These are phyloP conservation scores for Philhelius pedissequus DNA, from an alignment of 2,888 invertebrate genomes.

Conservation along the genomic window DNA sequence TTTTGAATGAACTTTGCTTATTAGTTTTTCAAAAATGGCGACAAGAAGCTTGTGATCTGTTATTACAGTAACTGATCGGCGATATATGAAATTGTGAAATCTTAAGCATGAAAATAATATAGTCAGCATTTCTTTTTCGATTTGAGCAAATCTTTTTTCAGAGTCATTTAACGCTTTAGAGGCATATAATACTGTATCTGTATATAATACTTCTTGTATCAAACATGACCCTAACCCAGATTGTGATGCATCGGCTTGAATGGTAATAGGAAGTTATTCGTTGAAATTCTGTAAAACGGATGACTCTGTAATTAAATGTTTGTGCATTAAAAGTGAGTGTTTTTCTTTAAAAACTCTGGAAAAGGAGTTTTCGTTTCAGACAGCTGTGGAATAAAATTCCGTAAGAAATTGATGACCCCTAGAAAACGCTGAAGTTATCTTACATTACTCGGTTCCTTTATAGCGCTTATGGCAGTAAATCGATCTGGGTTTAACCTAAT, in stretches of 20 bases:
- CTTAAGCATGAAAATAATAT: slow-evolving; percentile 1
- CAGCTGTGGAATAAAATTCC: neutral
- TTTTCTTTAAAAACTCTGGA: neutral
- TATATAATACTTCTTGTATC: neutral
- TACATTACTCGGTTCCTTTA: neutral
- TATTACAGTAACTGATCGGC: neutral
- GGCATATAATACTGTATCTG: slow-evolving; percentile 57
- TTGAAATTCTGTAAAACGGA: slow-evolving; percentile 4
- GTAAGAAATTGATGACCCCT: too few species aligned
- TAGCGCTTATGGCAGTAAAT: neutral
- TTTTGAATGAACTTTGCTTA: neutral
- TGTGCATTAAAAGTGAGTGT: neutral
- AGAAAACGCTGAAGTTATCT: too few species aligned
- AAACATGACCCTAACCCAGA: slow-evolving; percentile 37
- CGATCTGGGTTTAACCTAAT: neutral
- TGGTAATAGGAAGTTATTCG: neutral
- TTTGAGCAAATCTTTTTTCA: slow-evolving; percentile 63
- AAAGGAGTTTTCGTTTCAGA: neutral
- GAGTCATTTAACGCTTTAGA: slow-evolving; percentile 27
- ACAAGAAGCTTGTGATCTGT: neutral
- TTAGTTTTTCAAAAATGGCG: neutral
- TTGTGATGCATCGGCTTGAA: too few species aligned
- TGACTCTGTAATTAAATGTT: neutral
- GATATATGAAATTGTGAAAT: neutral
- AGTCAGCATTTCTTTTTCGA: slow-evolving; percentile 42